These are phyloP conservation scores for Blomia tropicalis DNA, from an alignment of 2,888 invertebrate genomes.

Conservation along the genomic window DNA sequence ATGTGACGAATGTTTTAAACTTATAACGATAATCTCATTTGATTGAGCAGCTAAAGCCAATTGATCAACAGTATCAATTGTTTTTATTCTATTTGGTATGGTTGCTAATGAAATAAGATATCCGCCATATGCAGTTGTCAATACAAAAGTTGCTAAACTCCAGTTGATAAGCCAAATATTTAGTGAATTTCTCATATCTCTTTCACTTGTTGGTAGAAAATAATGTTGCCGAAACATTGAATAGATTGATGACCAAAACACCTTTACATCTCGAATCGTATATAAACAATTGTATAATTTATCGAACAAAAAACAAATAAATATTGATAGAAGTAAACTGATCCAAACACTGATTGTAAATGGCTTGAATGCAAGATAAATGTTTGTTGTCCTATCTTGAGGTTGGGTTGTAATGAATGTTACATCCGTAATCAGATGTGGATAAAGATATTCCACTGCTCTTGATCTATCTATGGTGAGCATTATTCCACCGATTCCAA, in stretches of 20 bases:
- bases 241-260: not conserved
- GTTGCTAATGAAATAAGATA: not conserved
- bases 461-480: constrained; percentile 8
- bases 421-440: not conserved
- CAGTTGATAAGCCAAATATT: not conserved
- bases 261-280: not conserved
- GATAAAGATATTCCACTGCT: not conserved
- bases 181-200: not conserved
- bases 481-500: constrained; percentile 17
- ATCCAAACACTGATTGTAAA: not conserved
- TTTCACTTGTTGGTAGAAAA: not conserved
- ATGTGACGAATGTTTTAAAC: not conserved
- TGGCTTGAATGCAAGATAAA: not conserved
- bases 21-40: not conserved
- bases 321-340: not conserved
- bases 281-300: not conserved
- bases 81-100: not conserved
- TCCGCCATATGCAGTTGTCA: not conserved
- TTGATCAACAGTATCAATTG: constrained; percentile 1
- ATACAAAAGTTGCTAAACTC: not conserved
- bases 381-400: not conserved
- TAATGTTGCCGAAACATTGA: not conserved
- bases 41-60: not conserved
- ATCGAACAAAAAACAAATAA: not conserved
- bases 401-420: constrained; percentile 13